Conservation (phyloP, 2,888 invertebrate genomes). For the Drosophila pseudotalamancana region DNA sequence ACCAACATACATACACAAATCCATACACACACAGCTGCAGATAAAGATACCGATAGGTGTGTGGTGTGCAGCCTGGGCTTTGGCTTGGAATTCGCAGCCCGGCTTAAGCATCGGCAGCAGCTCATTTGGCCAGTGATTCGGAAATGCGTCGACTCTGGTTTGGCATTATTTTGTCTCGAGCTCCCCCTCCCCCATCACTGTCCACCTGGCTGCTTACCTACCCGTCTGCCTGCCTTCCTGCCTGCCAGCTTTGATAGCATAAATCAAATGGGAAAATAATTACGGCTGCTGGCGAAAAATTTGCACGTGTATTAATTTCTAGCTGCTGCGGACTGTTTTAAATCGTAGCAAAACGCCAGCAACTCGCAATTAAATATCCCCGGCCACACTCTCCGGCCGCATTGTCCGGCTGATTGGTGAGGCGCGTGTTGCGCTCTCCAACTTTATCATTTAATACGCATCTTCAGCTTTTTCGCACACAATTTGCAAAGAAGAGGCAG, state of each 20-base stretch:
- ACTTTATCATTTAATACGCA: constrained; percentile 76
- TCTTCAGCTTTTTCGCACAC: constrained; percentile 69
- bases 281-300: constrained; percentile 73
- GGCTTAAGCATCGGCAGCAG: constrained; percentile 1
- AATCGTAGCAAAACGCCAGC: constrained; percentile 67
- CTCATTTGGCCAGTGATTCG: constrained; percentile 66
- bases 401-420: constrained; percentile 43
- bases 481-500: constrained; percentile 28
- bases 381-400: constrained; percentile 23
- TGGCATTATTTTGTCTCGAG: constrained; percentile 12
- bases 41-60: constrained; percentile 5
- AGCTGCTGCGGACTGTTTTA: constrained; percentile 49
- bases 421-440: constrained; percentile 50
- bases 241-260: constrained; percentile 65
- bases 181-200: not conserved
- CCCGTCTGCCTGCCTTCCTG: constrained; percentile 3
- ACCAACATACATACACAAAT: no score
- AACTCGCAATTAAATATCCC: constrained; percentile 66
- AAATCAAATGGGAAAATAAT: constrained; percentile 81
- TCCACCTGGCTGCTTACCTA: no score
- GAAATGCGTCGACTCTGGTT: constrained; percentile 53
- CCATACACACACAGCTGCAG: constrained; percentile 12
- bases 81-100: constrained; percentile 14
- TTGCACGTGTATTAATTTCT: constrained; percentile 77
- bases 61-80: not conserved